Percentiles rank a stretch among this genome's conserved stretches.
These are phyloP conservation scores for Drosophila atripex DNA, from an alignment of 2,888 invertebrate genomes.

Conservation along the genomic window DNA sequence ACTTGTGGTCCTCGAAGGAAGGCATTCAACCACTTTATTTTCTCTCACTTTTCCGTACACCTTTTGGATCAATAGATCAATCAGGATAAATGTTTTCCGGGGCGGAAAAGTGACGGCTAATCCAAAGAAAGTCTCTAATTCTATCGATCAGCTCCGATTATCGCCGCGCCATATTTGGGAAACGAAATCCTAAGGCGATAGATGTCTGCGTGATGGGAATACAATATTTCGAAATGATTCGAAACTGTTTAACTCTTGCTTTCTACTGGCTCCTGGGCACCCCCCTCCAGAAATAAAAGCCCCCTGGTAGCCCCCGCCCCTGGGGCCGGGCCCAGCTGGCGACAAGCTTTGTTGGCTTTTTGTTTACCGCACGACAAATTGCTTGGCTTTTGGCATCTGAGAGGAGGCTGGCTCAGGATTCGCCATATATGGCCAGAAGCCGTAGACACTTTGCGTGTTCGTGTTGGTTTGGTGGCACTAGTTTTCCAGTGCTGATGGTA, in stretches of 20 bases:
- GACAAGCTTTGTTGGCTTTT: conserved; percentile 51
- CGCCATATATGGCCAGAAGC: conserved; percentile 68
- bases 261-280: conserved; percentile 22
- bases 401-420: conserved; percentile 53
- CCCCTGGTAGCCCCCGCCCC: conserved; percentile 9
- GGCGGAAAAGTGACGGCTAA: conserved; percentile 33
- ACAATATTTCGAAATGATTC: conserved; percentile 30
- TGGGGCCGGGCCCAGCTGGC: conserved; percentile 24
- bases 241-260: conserved; percentile 51
- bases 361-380: conserved; percentile 77
- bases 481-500: conserved; percentile 10
- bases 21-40: background rate
- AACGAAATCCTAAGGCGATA: conserved; percentile 35
- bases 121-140: conserved; percentile 52
- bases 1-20: background rate
- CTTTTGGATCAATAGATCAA: conserved; percentile 24
- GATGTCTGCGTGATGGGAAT: conserved; percentile 42
- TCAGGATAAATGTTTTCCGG: conserved; percentile 23
- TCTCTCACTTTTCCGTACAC: conserved; percentile 14
- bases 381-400: conserved; percentile 75
- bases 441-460: conserved; percentile 75
- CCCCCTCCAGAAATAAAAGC: conserved; percentile 19
- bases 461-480: conserved; percentile 10
- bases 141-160: conserved; percentile 49
- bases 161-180: conserved; percentile 32